phyloP scores from a whole-genome alignment of 2,113 vertebrate genomes.

The Lasiurus cinereus region DNA sequence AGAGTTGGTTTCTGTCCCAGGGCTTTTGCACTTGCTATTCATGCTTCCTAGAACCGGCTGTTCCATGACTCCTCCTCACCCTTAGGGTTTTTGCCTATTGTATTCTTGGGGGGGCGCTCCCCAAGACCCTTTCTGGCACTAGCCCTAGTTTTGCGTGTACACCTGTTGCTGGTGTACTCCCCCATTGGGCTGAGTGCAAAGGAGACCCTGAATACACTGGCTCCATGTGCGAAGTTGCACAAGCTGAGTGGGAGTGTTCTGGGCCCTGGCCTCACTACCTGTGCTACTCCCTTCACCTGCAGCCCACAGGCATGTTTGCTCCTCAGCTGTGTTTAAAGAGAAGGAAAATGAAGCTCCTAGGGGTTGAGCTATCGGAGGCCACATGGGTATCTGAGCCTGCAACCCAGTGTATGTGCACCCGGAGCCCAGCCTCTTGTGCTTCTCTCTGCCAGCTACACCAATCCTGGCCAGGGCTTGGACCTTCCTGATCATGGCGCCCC shows the following conservation, averaged over 20 bases:
- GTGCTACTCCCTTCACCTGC: fast-evolving
- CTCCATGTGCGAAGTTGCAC: fast-evolving
- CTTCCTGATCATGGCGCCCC: not conserved
- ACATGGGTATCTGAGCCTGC: not conserved
- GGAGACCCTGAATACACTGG: fast-evolving
- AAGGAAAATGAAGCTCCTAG: not conserved
- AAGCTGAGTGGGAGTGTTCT: not conserved
- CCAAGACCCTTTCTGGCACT: too few species aligned
- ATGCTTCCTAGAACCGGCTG: fast-evolving
- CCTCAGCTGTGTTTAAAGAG: not conserved
- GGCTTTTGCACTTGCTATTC: not conserved
- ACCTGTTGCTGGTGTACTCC: not conserved
- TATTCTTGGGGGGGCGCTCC: not conserved
- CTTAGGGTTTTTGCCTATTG: not conserved
- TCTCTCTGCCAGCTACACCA: fast-evolving
- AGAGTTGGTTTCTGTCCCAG: not conserved
- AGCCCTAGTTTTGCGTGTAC: fast-evolving
- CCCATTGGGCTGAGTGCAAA: not conserved
- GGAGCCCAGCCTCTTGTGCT: not conserved
- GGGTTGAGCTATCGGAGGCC: not conserved
- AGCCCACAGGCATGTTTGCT: fast-evolving
- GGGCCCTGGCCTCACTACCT: fast-evolving
- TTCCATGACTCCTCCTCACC: not conserved
- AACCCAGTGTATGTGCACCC: fast-evolving
- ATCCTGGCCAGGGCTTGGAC: not conserved